phyloP scores from a whole-genome alignment of 1,140 invertebrate genomes.

The Leptinotarsa texana region DNA sequence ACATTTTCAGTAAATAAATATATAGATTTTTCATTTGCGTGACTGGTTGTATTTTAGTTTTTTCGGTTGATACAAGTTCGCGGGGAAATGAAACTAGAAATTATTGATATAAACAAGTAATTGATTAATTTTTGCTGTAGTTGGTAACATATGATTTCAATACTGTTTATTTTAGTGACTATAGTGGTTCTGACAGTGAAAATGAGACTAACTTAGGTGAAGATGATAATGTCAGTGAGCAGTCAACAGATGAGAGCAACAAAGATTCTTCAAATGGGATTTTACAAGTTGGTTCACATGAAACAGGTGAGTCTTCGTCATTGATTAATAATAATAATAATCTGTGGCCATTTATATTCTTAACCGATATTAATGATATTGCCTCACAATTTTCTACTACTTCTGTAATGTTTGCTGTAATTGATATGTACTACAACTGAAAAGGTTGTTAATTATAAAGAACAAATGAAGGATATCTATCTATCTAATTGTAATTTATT shows the following conservation, averaged over 20 bases:
- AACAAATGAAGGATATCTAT: too few relatives aligned
- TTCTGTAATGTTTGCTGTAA: too few relatives aligned
- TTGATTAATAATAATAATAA: too few relatives aligned
- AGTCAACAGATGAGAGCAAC: slow-evolving; percentile 34
- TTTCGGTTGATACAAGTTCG: too few relatives aligned
- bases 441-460: too few relatives aligned
- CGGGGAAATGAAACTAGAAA: slow-evolving; percentile 19
- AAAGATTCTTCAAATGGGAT: slow-evolving; percentile 23
- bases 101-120: slow-evolving; percentile 23
- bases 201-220: slow-evolving; percentile 36
- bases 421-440: too few relatives aligned
- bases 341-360: too few relatives aligned
- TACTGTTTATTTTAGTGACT: slow-evolving; percentile 32
- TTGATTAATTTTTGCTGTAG: not conserved
- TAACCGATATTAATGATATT: too few relatives aligned
- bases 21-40: slow-evolving; percentile 1
- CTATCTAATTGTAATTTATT: too few relatives aligned
- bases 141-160: not conserved
- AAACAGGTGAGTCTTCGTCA: slow-evolving; percentile 17
- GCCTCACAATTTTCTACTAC: too few relatives aligned
- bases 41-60: not conserved
- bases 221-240: slow-evolving; percentile 29
- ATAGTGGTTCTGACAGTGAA: slow-evolving; percentile 39
- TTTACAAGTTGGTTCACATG: slow-evolving; percentile 7
- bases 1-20: not conserved